Percentiles rank a stretch among this genome's conserved stretches.
phyloP scores from a whole-genome alignment of 2,797 vertebrate genomes.

The Orestias chungarensis region DNA sequence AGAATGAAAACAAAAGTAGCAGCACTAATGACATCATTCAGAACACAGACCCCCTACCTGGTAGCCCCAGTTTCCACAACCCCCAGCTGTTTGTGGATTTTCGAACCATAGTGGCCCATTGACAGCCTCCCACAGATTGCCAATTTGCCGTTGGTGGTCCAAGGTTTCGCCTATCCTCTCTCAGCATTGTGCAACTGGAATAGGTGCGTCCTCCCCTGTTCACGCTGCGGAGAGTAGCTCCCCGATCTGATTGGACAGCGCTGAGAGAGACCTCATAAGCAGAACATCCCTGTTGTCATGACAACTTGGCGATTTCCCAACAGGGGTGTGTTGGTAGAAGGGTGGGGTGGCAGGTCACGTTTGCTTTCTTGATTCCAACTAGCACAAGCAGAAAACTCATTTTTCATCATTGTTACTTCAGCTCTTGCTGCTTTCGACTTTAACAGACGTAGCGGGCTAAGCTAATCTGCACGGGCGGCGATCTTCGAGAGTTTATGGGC shows the following conservation, averaged over 20 bases:
- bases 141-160: conserved; percentile 90
- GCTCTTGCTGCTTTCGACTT: conserved; percentile 49
- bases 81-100: conserved; percentile 86
- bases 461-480: conserved; percentile 63
- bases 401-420: conserved; percentile 86
- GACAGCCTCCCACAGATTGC: conserved; percentile 86
- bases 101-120: conserved; percentile 86
- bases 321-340: conserved; percentile 74
- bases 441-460: conserved; percentile 47
- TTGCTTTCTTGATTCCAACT: conserved; percentile 76
- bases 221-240: conserved; percentile 95
- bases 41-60: conserved; percentile 87
- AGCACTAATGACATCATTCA: conserved; percentile 61
- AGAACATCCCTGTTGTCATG: conserved; percentile 99
- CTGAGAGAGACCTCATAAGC: conserved; percentile 95
- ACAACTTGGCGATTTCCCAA: conserved; percentile 94
- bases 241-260: conserved; percentile 97
- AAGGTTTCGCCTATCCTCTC: conserved; percentile 89
- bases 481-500: conserved; percentile 45
- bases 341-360: conserved; percentile 63
- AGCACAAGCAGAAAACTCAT: conserved; percentile 79
- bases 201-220: conserved; percentile 97
- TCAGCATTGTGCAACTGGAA: conserved; percentile 94
- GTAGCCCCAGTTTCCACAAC: conserved; percentile 82
- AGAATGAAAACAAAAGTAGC: conserved; percentile 58